phyloP scores from a whole-genome alignment of 2,888 invertebrate genomes.

The Drosophila anomalata region DNA sequence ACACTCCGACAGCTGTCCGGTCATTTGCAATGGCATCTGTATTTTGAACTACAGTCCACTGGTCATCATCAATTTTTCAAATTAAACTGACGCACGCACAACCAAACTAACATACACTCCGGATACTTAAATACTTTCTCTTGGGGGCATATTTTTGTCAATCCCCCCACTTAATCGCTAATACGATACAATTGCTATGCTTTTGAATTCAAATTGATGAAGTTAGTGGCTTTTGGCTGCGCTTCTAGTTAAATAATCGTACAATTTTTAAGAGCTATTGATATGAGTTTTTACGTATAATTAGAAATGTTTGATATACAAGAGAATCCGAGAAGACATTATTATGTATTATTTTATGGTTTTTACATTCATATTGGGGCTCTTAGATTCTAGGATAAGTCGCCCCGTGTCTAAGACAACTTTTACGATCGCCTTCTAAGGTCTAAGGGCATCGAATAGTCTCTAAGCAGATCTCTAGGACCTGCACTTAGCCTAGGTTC shows the following conservation, averaged over 20 bases:
- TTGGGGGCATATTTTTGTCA: constrained; percentile 5
- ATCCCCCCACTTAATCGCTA: constrained; percentile 43
- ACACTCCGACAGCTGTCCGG: constrained; percentile 65
- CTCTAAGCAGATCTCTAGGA: constrained; percentile 67
- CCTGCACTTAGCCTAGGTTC: constrained; percentile 64
- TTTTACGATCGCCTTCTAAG: constrained; percentile 51
- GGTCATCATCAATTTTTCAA: constrained; percentile 41
- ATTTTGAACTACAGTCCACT: background rate
- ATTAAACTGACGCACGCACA: constrained; percentile 41
- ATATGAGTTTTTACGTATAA: constrained; percentile 57
- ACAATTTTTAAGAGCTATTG: constrained; percentile 62
- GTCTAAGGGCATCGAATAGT: constrained; percentile 29
- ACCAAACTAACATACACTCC: constrained; percentile 1
- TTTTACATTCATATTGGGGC: constrained; percentile 31
- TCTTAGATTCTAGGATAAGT: constrained; percentile 35
- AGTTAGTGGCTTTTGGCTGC: constrained; percentile 24
- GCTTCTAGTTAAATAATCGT: constrained; percentile 19
- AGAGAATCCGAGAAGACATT: constrained; percentile 17
- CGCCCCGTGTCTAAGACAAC: constrained; percentile 42
- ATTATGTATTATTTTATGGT: constrained; percentile 11
- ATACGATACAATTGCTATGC: constrained; percentile 61
- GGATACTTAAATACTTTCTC: constrained; percentile 18
- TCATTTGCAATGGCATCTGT: constrained; percentile 44
- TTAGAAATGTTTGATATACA: constrained; percentile 40
- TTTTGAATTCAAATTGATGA: constrained; percentile 29